Evolutionary conservation across 2,113 vertebrate genomes (phyloP).

Genomic region (Rynchops niger): DNA sequence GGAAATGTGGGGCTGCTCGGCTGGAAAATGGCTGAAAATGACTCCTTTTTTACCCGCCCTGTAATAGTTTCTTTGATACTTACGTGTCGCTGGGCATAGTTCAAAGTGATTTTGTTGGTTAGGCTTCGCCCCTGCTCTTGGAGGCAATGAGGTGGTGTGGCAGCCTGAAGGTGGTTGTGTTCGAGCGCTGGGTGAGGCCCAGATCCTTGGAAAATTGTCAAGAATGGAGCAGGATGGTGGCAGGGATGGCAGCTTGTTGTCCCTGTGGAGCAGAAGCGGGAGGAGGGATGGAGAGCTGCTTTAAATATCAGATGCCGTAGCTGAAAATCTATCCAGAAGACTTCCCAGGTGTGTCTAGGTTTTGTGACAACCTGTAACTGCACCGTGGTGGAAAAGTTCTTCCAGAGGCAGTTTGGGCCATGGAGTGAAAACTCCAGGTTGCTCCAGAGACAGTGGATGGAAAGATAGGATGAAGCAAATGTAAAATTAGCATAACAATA

Average conservation of each 20-base stretch:
- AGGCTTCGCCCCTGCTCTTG: not conserved
- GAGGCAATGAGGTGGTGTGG: not conserved
- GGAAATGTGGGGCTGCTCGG: not conserved
- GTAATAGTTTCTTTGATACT: not conserved
- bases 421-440: constrained; percentile 1
- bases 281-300: not conserved
- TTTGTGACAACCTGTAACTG: not conserved
- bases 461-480: not conserved
- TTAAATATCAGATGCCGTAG: accelerated
- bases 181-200: not conserved
- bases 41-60: not conserved
- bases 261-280: not conserved
- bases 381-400: not conserved
- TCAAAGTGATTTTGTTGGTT: not conserved
- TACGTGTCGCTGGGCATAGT: accelerated
- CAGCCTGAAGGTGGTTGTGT: not conserved
- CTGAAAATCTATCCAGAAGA: not conserved
- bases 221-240: not conserved
- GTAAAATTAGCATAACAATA: constrained; percentile 49
- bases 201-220: not conserved
- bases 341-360: accelerated
- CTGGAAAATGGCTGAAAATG: not conserved
- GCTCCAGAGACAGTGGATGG: not conserved
- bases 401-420: not conserved
- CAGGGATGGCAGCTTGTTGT: not conserved